Evolutionary conservation across 1,140 invertebrate species (phyloP).

Genomic region (Drepana arcuata): DNA sequence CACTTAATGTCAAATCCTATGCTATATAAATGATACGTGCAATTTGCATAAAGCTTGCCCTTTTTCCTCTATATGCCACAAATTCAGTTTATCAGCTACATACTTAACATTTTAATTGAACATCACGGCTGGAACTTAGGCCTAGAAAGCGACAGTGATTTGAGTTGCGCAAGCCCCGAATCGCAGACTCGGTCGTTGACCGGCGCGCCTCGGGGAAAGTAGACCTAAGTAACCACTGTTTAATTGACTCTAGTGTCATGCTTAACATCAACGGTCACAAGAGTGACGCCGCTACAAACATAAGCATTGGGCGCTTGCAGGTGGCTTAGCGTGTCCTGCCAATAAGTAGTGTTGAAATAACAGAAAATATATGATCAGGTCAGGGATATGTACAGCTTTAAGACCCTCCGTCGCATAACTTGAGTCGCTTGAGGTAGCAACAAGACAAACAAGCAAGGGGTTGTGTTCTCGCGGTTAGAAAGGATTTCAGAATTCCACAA

Average conservation of each 20-base stretch:
- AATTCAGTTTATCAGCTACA: too few species aligned
- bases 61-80: too few species aligned
- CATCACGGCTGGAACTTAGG: slow-evolving; percentile 23
- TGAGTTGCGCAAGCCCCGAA: slow-evolving; percentile 52
- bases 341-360: neutral
- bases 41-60: too few species aligned
- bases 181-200: slow-evolving; percentile 42
- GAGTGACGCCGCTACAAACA: neutral
- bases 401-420: too few species aligned
- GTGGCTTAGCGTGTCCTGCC: neutral
- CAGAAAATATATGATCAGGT: neutral
- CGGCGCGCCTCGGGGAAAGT: slow-evolving; percentile 43
- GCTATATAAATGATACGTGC: too few species aligned
- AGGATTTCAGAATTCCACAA: too few species aligned
- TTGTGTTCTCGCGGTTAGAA: too few species aligned
- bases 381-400: neutral
- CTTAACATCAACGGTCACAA: neutral
- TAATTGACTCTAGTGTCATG: slow-evolving; percentile 18
- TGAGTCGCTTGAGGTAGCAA: too few species aligned
- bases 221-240: slow-evolving; percentile 23
- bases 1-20: too few species aligned
- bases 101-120: too few species aligned
- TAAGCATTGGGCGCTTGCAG: neutral
- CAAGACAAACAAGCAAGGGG: too few species aligned
- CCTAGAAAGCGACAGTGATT: slow-evolving; percentile 57